Base-by-base conservation (phyloP, 2,797 vertebrate genomes). In the Tamandua tetradactyla region DNA sequence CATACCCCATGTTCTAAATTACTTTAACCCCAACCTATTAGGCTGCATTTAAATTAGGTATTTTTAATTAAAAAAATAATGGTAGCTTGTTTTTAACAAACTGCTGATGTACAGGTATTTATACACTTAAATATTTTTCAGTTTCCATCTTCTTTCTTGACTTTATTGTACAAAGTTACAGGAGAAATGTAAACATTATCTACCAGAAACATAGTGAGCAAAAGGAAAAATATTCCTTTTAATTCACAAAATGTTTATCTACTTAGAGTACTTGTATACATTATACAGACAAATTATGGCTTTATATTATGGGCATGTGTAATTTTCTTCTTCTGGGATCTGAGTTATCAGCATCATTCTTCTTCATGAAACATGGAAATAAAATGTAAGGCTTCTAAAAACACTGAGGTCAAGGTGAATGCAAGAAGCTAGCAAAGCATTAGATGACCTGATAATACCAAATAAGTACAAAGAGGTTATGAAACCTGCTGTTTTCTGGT, bases 351-450 rank as follows among this genome's bases (percentile, higher is more conserved):
- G 84, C n/a, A 96, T 95, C n/a, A n/a, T 94, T 96, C 83, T 97
- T 97, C 96, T 95, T 97, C 95, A 89, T 90, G 78, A 86, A 96
- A 97, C 97, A 91, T 95, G 59, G 59, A 0, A 87, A 78, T 35
- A 81, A 93, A 97, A 97, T 91, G 84, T 86, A 40, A 93, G 91
- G 44, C 91, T 42, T 97, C 86, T 94, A 96, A 96, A 97, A 94
- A 98, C 90, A 94, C 14, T 27, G 37, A 91, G 72, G 95, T n/a
- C 57, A 32, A 94, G 14, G 92, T 61, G 95, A 83, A 94, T 86
- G 92, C 89, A 88, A 95, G 96, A 96, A 89, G 92, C 95, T 95
- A 96, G 91, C 87, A 95, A 91, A 95, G 89, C 61, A 91, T 94
- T 94, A 93, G 81, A 81, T 88, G 59, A 95, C 95, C 96, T 92